Evolutionary conservation across 2,888 invertebrate species (phyloP).

Genomic region (Archips xylosteana): DNA sequence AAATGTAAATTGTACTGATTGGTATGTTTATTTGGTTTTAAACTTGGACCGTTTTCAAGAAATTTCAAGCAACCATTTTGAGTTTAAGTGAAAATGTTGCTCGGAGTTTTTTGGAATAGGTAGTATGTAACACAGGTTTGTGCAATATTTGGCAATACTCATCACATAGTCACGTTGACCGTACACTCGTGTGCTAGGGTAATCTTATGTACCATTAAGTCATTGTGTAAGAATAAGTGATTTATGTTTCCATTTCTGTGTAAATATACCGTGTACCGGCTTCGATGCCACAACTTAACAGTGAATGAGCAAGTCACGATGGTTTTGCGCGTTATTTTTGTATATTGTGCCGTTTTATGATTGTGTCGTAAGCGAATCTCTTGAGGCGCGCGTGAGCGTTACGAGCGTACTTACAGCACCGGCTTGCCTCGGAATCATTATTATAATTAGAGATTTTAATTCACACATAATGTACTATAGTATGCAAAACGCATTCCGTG

Average conservation of each 20-base stretch:
- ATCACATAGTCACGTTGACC: constrained; percentile 71
- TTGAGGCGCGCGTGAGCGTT: background rate
- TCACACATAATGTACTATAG: too few species aligned
- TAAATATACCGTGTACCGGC: background rate
- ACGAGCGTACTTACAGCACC: background rate
- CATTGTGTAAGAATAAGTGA: constrained; percentile 32
- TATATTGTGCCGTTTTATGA: background rate
- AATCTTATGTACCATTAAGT: constrained; percentile 61
- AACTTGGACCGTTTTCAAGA: constrained; percentile 24
- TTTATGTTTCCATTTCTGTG: constrained; percentile 15
- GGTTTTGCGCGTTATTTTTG: background rate
- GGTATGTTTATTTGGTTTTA: constrained; percentile 48
- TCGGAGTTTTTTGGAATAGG: background rate
- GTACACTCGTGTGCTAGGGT: constrained; percentile 66
- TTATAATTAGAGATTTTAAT: background rate
- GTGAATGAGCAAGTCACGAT: background rate
- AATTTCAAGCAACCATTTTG: background rate
- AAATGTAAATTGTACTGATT: constrained; percentile 50
- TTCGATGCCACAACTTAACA: background rate
- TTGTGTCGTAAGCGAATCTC: background rate
- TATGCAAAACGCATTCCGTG: too few species aligned
- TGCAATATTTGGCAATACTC: constrained; percentile 85
- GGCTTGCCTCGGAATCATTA: background rate
- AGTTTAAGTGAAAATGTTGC: background rate
- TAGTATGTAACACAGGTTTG: constrained; percentile 54